phyloP scores from a whole-genome alignment of 1,140 invertebrate species.

The Hyles euphorbiae region DNA sequence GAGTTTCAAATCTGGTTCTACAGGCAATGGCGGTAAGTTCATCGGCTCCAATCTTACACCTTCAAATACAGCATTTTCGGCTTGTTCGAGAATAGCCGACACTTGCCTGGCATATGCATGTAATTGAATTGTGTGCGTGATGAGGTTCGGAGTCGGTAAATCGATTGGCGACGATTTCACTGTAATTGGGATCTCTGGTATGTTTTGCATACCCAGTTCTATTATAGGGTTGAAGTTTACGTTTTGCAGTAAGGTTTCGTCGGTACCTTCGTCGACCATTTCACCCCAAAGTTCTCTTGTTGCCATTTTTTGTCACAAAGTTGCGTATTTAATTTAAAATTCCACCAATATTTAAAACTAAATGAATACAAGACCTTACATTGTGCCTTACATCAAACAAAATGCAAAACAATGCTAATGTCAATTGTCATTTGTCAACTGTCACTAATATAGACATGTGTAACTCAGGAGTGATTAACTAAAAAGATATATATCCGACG shows the following conservation, averaged over 20 bases:
- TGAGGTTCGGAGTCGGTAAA: conserved; percentile 57
- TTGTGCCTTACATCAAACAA: no score
- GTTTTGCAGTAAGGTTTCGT: conserved; percentile 57
- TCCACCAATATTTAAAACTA: no score
- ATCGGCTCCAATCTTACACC: conserved; percentile 44
- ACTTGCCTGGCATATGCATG: conserved; percentile 54
- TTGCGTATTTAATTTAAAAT: no score
- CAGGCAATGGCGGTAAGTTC: conserved; percentile 45
- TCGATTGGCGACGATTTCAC: conserved; percentile 64
- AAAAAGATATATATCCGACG: no score
- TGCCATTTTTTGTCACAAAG: conserved; percentile 29
- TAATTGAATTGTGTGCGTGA: conserved; percentile 61
- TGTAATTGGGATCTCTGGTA: conserved; percentile 64
- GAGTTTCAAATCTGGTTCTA: conserved; percentile 46
- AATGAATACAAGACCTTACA: no score
- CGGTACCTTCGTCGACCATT: conserved; percentile 50
- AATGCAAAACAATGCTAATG: no score
- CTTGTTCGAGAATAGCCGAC: conserved; percentile 50
- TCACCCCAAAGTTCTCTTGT: conserved; percentile 65
- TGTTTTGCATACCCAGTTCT: conserved; percentile 70
- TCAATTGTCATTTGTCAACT: no score
- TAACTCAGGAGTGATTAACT: no score
- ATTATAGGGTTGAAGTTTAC: conserved; percentile 73
- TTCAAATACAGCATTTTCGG: conserved; percentile 55
- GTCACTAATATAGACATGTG: no score